Evolutionary conservation across 2,888 invertebrate genomes (phyloP).

Genomic region (Tipula unca): DNA sequence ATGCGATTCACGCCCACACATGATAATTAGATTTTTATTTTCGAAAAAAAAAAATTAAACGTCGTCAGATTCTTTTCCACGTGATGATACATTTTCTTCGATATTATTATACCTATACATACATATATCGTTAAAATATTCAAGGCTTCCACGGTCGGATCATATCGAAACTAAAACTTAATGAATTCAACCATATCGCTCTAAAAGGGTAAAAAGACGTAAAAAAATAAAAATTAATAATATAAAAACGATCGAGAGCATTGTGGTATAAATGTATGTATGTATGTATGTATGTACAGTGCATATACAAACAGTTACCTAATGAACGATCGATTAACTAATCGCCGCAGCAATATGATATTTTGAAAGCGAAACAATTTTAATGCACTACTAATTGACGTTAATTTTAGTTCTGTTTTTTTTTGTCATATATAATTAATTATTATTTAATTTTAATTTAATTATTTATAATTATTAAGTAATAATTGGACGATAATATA

Average conservation of each 20-base stretch:
- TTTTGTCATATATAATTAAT: slow-evolving; percentile 9
- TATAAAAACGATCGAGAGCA: background rate
- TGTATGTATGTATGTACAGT: no score
- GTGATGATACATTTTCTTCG: background rate
- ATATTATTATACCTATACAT: background rate
- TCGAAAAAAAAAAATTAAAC: background rate
- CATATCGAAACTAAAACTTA: background rate
- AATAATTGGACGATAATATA: slow-evolving; percentile 8
- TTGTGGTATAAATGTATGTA: no score
- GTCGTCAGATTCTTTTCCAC: background rate
- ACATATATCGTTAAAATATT: background rate
- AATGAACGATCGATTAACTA: slow-evolving; percentile 8
- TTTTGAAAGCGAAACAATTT: slow-evolving; percentile 14
- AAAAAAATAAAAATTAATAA: background rate
- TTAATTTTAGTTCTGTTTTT: background rate
- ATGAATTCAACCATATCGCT: background rate
- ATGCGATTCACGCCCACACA: background rate
- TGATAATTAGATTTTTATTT: background rate
- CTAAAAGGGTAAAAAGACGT: background rate
- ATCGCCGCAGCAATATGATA: background rate
- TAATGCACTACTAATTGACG: slow-evolving; percentile 14
- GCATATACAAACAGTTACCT: background rate
- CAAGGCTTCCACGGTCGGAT: background rate
- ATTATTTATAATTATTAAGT: slow-evolving; percentile 14
- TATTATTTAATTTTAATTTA: slow-evolving; percentile 14